A percentile compares a stretch with the other conserved stretches of the same genome.
Conservation (phyloP, 1,140 invertebrate genomes). For the Drosophila sucinea region DNA sequence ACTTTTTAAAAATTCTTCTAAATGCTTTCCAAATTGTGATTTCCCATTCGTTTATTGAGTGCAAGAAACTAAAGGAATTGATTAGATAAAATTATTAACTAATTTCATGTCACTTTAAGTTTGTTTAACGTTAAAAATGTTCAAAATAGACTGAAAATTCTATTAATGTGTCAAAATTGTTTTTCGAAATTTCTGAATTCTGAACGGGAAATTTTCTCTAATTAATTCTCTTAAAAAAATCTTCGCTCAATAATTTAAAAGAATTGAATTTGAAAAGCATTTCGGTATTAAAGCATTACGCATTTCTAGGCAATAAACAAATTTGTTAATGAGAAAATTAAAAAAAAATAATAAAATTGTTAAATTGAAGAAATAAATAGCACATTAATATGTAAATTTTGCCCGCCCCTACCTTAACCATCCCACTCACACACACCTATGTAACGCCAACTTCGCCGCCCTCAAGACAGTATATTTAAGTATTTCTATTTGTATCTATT, state of each 20-base stretch:
- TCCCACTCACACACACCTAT: constrained; percentile 21
- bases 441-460: constrained; percentile 58
- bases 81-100: background rate
- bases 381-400: constrained; percentile 63
- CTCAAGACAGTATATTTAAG: constrained; percentile 72
- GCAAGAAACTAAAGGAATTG: background rate
- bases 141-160: constrained; percentile 6
- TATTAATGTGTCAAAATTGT: too few relatives aligned
- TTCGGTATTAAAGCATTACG: constrained; percentile 45
- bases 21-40: background rate
- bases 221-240: background rate
- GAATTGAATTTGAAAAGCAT: constrained; percentile 4
- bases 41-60: background rate
- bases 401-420: constrained; percentile 23
- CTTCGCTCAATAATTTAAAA: background rate
- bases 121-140: background rate
- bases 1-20: background rate
- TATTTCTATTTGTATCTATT: constrained; percentile 67
- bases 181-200: background rate
- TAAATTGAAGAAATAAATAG: constrained; percentile 68
- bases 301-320: constrained; percentile 80
- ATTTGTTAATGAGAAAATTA: constrained; percentile 61
- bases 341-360: constrained; percentile 20
- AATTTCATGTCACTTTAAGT: background rate
- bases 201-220: background rate